These are phyloP conservation scores for Hylomyscus alleni DNA, from an alignment of 2,797 vertebrate species.

Conservation along the genomic window DNA sequence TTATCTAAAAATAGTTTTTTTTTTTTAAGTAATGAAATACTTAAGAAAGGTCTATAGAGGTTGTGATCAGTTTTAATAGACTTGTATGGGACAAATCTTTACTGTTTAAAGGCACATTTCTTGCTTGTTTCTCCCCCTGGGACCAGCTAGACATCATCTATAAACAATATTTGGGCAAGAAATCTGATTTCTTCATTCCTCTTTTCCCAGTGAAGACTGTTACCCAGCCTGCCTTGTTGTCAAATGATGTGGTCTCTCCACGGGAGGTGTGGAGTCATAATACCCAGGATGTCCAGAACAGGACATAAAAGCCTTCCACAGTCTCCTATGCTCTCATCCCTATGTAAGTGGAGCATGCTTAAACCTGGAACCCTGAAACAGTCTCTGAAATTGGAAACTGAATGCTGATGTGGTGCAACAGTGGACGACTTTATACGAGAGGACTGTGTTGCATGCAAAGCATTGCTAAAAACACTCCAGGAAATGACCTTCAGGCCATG, in stretches of 20 bases:
- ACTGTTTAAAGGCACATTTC: neutral
- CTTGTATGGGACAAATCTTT: neutral
- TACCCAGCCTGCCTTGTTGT: neutral
- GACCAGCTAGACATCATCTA: neutral
- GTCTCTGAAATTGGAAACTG: neutral
- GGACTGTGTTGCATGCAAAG: neutral
- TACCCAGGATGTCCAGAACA: neutral
- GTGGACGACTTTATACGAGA: neutral
- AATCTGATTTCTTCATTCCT: neutral
- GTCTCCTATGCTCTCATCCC: neutral
- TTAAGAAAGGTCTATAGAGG: neutral
- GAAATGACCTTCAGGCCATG: neutral
- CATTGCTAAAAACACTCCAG: neutral
- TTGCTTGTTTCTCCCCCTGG: neutral
- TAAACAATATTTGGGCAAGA: neutral
- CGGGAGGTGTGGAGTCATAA: neutral
- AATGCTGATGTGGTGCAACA: neutral
- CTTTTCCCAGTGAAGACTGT: neutral
- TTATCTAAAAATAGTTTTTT: neutral
- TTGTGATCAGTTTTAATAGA: neutral
- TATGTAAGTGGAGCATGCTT: neutral
- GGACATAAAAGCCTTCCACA: neutral
- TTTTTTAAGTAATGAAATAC: neutral
- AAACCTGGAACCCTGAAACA: neutral
- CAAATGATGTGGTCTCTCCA: neutral